A percentile compares a stretch with the other conserved stretches of the same genome.
Evolutionary conservation across 1,140 invertebrate genomes (phyloP).

Genomic region (Diachasmimorpha longicaudata): DNA sequence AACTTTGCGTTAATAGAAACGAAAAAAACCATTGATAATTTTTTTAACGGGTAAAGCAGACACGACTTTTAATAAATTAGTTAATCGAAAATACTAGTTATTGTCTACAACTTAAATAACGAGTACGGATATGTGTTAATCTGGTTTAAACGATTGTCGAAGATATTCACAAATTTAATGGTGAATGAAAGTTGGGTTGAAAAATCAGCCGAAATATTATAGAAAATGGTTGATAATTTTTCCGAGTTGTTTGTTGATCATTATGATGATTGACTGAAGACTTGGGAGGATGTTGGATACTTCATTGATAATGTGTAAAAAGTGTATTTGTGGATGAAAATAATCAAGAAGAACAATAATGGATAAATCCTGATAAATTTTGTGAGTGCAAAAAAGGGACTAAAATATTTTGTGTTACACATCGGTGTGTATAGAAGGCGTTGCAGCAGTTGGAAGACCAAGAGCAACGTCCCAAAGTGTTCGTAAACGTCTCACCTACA

Average conservation of each 20-base stretch:
- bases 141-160: too few species aligned
- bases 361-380: neutral
- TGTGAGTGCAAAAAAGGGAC: neutral
- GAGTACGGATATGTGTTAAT: too few species aligned
- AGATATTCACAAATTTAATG: too few species aligned
- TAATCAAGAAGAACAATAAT: neutral
- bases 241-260: neutral
- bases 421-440: conserved; percentile 15
- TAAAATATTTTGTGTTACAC: neutral
- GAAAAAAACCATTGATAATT: neutral
- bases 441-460: conserved; percentile 26
- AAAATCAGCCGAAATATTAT: neutral
- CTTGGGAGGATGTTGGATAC: too few species aligned
- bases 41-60: neutral
- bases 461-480: conserved; percentile 17
- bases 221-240: neutral
- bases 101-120: too few species aligned
- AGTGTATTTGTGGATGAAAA: neutral
- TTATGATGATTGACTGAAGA: neutral
- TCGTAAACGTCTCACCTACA: neutral
- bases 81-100: neutral
- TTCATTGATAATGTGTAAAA: too few species aligned
- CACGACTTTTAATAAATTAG: neutral
- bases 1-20: conserved; percentile 26
- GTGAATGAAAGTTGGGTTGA: too few species aligned